Base-by-base conservation (phyloP, 2,888 invertebrate genomes). In the Aleiodes alternator region DNA sequence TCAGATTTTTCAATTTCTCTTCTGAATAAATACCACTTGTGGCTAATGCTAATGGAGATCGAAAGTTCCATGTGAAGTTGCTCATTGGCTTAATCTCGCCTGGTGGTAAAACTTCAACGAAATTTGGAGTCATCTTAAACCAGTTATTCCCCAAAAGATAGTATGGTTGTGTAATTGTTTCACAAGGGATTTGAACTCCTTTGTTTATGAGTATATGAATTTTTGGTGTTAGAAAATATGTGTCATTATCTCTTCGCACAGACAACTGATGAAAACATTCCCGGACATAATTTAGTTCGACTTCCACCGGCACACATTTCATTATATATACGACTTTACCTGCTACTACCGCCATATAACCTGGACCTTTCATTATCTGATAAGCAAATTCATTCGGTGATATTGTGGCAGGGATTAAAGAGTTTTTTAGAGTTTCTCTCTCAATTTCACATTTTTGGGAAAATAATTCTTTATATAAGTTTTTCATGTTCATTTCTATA, bases 391-490 rank as follows among this genome's bases (percentile, higher is more conserved):
- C 34, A 34, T 34, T 4, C 0, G 34, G 34, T 0, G 34, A 0
- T 34, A 34, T 3, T 34, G 34, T 34, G 2, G 81, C 82, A 9
- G 70, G 69, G 77, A 14, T 48, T 80, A 74, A 48, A 79, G 31
- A 59, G 79, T 84, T 55, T 73, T 72, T 31, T 80, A 81, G 16
- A 6, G 82, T 78, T 69, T 84, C 79, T 48, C 82, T 34, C 6
- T 34, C 34, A 34, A 34, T 34, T 6, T 34, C 34, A 34, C 34
- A 34, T 34, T 34, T 34, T 31, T 53, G 78, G 72, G n/a, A 80
- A 2, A 34, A 34, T 6, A 34, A 34, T 34, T 34, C 34, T 6
- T 34, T 34, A 34, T 34, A 34, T 34, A 34, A 34, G 3, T 6
- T 34, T 34, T 34, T 34, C 34, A 34, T 34, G 3, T 34, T 6